Percentiles rank a stretch among this genome's conserved stretches.
These are phyloP conservation scores for Hemiscyllium ocellatum DNA, from an alignment of 2,113 vertebrate genomes.

Conservation along the genomic window DNA sequence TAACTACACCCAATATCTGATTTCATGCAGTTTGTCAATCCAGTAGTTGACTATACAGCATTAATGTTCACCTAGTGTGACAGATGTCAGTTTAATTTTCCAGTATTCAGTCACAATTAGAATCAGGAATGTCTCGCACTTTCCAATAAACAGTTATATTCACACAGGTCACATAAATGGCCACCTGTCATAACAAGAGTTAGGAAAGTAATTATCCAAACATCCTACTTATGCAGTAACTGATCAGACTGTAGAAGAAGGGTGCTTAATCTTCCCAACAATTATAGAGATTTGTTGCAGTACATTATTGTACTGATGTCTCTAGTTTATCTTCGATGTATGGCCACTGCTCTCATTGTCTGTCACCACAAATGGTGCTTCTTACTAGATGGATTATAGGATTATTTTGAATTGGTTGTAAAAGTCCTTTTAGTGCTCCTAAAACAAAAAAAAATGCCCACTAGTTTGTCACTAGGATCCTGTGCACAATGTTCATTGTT, in stretches of 20 bases:
- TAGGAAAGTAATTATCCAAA: background rate
- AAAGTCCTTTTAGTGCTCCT: background rate
- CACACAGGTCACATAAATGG: background rate
- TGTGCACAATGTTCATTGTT: background rate
- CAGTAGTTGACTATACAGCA: background rate
- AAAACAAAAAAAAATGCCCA: background rate
- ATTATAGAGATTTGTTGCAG: background rate
- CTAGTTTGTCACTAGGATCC: background rate
- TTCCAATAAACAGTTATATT: conserved; percentile 12
- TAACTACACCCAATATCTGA: background rate
- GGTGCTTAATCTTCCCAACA: background rate
- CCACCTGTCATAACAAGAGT: conserved; percentile 20
- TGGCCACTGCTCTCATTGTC: background rate
- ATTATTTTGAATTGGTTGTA: conserved; percentile 6
- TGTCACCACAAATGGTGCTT: background rate
- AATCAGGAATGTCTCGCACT: background rate
- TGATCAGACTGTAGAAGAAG: background rate
- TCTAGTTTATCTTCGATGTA: background rate
- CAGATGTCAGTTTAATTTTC: background rate
- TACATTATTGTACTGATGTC: background rate
- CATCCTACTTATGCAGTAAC: background rate
- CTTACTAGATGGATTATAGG: background rate
- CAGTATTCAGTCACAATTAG: conserved; percentile 11
- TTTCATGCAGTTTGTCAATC: background rate
- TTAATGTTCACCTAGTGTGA: background rate